Evolutionary conservation across 1,140 invertebrate genomes (phyloP).

Genomic region (Ips nitidus): DNA sequence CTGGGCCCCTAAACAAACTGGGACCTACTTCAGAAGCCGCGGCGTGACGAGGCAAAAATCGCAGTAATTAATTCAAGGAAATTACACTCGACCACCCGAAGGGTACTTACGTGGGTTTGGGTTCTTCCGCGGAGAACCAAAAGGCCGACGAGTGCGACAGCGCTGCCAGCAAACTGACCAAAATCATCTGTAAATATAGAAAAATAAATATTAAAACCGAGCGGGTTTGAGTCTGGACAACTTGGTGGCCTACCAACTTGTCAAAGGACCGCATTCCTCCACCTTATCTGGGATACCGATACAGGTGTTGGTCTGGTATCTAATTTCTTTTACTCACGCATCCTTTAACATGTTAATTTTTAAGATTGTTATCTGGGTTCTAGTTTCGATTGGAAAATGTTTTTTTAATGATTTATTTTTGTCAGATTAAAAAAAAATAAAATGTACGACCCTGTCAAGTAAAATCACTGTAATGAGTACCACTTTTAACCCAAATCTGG

Average conservation of each 20-base stretch:
- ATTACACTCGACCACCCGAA: too few species aligned
- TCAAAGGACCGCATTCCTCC: background rate
- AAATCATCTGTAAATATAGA: conserved; percentile 9
- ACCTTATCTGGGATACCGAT: background rate
- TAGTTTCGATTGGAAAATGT: background rate
- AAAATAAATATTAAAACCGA: conserved; percentile 1
- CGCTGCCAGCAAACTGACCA: conserved; percentile 17
- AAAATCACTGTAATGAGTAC: conserved; percentile 5
- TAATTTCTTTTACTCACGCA: background rate
- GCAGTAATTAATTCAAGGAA: too few species aligned
- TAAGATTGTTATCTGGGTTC: too few species aligned
- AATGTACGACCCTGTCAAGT: background rate
- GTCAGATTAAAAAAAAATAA: background rate
- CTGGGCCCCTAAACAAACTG: too few species aligned
- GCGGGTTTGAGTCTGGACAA: background rate
- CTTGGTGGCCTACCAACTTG: background rate
- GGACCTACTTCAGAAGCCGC: too few species aligned
- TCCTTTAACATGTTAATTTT: too few species aligned
- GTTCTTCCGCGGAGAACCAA: conserved; percentile 29
- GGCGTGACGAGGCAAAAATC: too few species aligned
- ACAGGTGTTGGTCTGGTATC: background rate
- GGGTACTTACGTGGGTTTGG: conserved; percentile 32
- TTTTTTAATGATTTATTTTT: background rate
- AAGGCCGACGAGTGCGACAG: conserved; percentile 31
- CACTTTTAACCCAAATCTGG: background rate